Conservation (phyloP, 2,797 vertebrate species). For the Premnoplex brunnescens region DNA sequence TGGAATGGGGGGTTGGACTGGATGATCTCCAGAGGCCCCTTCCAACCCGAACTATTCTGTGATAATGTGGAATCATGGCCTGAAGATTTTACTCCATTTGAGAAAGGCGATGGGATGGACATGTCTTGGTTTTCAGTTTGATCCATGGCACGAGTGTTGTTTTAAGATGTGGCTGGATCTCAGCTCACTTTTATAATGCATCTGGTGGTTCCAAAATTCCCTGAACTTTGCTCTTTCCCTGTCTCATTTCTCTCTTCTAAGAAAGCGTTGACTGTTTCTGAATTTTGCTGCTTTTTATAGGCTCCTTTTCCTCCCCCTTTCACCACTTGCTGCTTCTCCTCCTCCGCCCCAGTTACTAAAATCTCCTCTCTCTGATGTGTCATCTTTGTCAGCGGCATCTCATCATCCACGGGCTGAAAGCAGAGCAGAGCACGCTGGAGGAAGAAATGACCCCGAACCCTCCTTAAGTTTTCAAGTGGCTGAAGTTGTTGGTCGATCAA, state of each 20-base stretch:
- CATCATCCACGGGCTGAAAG: background rate
- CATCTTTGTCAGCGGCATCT: background rate
- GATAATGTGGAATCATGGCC: background rate
- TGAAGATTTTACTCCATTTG: background rate
- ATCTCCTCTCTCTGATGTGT: background rate
- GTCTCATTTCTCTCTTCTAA: background rate
- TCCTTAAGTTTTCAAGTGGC: background rate
- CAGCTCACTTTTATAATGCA: background rate
- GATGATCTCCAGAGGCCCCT: background rate
- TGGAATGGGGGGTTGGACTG: background rate
- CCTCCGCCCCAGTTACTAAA: conserved; percentile 52
- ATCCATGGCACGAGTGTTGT: background rate
- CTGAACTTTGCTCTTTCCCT: background rate
- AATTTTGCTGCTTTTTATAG: conserved; percentile 44
- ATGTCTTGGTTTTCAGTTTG: background rate
- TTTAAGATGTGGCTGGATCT: background rate
- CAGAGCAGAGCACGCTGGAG: background rate
- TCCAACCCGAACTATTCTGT: background rate
- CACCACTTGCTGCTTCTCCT: conserved; percentile 14
- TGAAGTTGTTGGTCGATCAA: background rate
- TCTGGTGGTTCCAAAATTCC: background rate
- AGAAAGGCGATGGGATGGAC: background rate
- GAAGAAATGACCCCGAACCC: background rate
- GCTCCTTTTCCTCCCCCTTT: conserved; percentile 23
- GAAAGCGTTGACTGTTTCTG: background rate